These are phyloP conservation scores for Gymnoscopelus braueri DNA, from an alignment of 2,797 vertebrate species.

Conservation along the genomic window DNA sequence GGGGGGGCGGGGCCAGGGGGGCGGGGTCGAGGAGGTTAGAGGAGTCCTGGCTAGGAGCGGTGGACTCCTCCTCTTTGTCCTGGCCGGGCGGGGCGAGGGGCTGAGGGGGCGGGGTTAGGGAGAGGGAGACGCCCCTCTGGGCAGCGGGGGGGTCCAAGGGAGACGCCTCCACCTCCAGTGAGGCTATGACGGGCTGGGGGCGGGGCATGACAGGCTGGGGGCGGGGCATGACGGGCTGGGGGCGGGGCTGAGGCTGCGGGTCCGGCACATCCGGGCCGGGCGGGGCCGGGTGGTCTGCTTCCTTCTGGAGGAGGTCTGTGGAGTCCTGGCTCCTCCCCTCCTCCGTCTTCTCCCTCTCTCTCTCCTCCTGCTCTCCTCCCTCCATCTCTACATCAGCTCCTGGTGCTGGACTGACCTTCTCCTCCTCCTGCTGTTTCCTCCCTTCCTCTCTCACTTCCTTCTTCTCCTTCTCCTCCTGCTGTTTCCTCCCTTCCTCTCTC, in stretches of 20 bases:
- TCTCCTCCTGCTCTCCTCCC: slow-evolving; percentile 73
- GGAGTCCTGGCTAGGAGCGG: too few relatives aligned
- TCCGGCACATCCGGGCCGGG: slow-evolving; percentile 42
- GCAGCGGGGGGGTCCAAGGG: slow-evolving; percentile 36
- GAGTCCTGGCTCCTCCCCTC: slow-evolving; percentile 58
- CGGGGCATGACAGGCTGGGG: slow-evolving; percentile 22
- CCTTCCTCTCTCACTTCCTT: slow-evolving; percentile 10
- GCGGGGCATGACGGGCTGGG: slow-evolving; percentile 31
- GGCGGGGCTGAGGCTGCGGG: slow-evolving; percentile 47
- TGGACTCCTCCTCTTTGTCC: neutral
- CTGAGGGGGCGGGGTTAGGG: slow-evolving; percentile 21
- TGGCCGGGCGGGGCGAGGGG: slow-evolving; percentile 1
- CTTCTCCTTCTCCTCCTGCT: too few relatives aligned
- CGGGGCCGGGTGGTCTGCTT: slow-evolving; percentile 13
- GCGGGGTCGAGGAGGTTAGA: neutral
- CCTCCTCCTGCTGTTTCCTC: slow-evolving; percentile 50
- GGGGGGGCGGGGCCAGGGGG: slow-evolving; percentile 48
- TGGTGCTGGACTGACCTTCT: slow-evolving; percentile 81
- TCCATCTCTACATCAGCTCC: slow-evolving; percentile 82
- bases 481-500: slow-evolving; percentile 75
- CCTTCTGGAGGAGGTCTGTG: slow-evolving; percentile 33
- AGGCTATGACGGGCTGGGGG: slow-evolving; percentile 20
- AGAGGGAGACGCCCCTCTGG: slow-evolving; percentile 11
- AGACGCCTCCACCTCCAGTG: neutral
- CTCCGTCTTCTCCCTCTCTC: slow-evolving; percentile 32